Evolutionary conservation across 1,140 invertebrate genomes (phyloP).

Genomic region (Euwallacea similis): DNA sequence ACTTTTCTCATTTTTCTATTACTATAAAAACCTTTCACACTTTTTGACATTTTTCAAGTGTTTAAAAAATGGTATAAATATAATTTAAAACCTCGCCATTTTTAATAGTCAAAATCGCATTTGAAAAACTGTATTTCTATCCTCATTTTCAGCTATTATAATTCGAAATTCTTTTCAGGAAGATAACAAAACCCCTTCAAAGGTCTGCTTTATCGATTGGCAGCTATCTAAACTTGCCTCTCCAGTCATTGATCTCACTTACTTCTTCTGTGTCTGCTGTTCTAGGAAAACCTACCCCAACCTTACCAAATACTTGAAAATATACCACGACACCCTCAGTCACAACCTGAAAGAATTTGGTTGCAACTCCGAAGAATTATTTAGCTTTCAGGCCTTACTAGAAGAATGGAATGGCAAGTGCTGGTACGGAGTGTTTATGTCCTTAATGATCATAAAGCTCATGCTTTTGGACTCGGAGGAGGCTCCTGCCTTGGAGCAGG

Average conservation of each 20-base stretch:
- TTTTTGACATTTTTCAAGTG: too few relatives aligned
- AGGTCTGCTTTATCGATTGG: slow-evolving; percentile 57
- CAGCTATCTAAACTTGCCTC: slow-evolving; percentile 59
- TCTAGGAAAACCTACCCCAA: slow-evolving; percentile 48
- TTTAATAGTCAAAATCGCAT: too few relatives aligned
- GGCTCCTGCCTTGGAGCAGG: slow-evolving; percentile 1
- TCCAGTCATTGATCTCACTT: slow-evolving; percentile 60
- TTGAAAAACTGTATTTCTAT: too few relatives aligned
- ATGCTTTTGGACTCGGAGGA: slow-evolving; percentile 32
- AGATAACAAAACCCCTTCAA: slow-evolving; percentile 6
- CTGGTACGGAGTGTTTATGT: slow-evolving; percentile 50
- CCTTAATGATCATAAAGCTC: slow-evolving; percentile 49
- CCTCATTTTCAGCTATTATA: too few relatives aligned
- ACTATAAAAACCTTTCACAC: too few relatives aligned
- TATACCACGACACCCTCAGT: slow-evolving; percentile 39
- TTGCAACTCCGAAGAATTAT: slow-evolving; percentile 54
- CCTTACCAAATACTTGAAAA: slow-evolving; percentile 34
- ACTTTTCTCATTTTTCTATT: too few relatives aligned
- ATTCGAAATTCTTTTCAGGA: neutral
- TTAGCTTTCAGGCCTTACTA: slow-evolving; percentile 54
- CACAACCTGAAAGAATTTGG: slow-evolving; percentile 41
- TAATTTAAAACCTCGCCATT: too few relatives aligned
- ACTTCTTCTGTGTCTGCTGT: slow-evolving; percentile 59
- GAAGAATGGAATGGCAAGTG: slow-evolving; percentile 50
- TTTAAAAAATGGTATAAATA: too few relatives aligned